Base-by-base conservation (phyloP, 2,888 invertebrate species). In the Calliphora vomitoria region DNA sequence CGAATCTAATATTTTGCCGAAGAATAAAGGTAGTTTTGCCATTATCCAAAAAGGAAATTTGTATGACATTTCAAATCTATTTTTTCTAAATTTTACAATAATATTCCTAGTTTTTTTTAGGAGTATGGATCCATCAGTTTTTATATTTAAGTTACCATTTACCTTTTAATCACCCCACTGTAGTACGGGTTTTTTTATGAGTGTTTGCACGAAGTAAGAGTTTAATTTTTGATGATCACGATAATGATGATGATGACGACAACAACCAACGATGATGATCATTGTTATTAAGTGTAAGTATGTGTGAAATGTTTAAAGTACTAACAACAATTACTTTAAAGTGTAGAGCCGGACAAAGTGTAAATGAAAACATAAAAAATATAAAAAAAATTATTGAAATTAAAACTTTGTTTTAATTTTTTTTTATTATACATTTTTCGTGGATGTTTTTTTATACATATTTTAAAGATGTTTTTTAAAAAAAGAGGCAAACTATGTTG, bases 341-440 rank as follows among this genome's bases (percentile, higher is more conserved):
- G 38, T 78, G 38, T 66, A 58, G 4, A 4, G 58, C 58, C 66
- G 58, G 64, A 71, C 53, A 78, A 84, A 78, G 78, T 58, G 64
- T 72, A 66, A 79, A 74, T 53, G 35, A 55, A 76, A 68, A 74
- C 41, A 68, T 50, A 69, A 62, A 62, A 60, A 60, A n/a, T n/a
- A 72, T 11, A 44, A 44, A 69, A 62, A 71, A 60, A 50, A 72
- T 18, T 38, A 50, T 47, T 64, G 38, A 84, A 74, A 84, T 72
- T 72, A 78, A 75, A 84, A 84, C 71, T 84, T 58, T 68, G 75
- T 38, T 72, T 78, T 72, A n/a, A 41, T 62, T 18, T 13, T 44
- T 66, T 66, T 55, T 18, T 35, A 25, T 60, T 47, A 18, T 64
- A 62, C 35, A 53, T 15, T 18, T 68, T 68, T 82, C 20, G 75